Evolutionary conservation across 2,797 vertebrate genomes (phyloP), one percentile per base, ranked within the genome.

Genomic region (Otolemur crassicaudatus): DNA sequence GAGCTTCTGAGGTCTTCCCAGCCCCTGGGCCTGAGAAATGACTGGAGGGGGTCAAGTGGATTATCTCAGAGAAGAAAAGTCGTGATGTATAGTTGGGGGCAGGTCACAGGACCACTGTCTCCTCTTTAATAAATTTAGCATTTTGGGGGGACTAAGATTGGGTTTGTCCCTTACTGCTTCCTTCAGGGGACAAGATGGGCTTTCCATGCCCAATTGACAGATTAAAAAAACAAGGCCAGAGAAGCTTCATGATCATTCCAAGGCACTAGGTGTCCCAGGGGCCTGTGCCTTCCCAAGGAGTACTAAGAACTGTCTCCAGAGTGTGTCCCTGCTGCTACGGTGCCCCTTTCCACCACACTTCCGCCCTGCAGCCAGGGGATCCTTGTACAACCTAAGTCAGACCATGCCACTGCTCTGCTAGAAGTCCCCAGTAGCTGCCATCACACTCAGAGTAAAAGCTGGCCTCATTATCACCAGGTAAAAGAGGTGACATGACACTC

Each of bases 401-500:
- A 27, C 20, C 19, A 4, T 3, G 11, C 31, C 80, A 19, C 11
- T 0, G 46, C 63, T 69, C 80, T 49, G 80, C 75, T 27, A 6
- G 37, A n/a, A 81, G 14, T 0, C 29, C 25, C 37, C 23, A 11
- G 72, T 0, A 58, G 63, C 37, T 6, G 34, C 49, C 37, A 23
- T 20, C 46, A 8, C 0, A 7, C 46, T 90, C 76, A 31, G 60
- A 34, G 34, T 1, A 5, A 73, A 31, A 43, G 40, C 75, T 5
- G 0, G 46, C 23, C 12, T 46, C 73, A 1, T 5, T 2, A 7
- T 0, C 61, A 29, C 27, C 3, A 7, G 0, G 0, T 1, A 0
- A 1, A 7, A 40, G 58, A 63, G 60, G 2, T 29, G 0, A 12
- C 20, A 0, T 0, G 0, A 13, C 19, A 4, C 1, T 31, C 63